phyloP scores from a whole-genome alignment of 2,888 invertebrate genomes.

The Miltochrista miniata region DNA sequence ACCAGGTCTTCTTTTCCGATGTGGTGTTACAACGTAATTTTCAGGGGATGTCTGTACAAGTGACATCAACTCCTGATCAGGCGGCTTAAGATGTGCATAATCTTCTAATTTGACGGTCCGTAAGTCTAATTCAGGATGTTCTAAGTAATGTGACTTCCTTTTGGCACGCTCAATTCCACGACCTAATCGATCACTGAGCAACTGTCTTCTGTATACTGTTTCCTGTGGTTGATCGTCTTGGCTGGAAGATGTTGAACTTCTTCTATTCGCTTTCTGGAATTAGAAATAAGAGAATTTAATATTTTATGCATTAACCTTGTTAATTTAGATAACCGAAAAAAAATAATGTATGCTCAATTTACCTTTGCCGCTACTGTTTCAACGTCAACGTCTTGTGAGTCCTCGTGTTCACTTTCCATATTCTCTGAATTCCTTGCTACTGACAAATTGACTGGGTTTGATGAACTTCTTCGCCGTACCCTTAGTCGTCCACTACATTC shows the following conservation, averaged over 20 bases:
- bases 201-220: slow-evolving; percentile 84
- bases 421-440: slow-evolving; percentile 83
- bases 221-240: slow-evolving; percentile 80
- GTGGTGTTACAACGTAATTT: slow-evolving; percentile 94
- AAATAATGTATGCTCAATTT: slow-evolving; percentile 16
- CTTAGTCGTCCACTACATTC: slow-evolving; percentile 74
- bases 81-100: slow-evolving; percentile 85
- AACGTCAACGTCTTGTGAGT: slow-evolving; percentile 80
- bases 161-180: slow-evolving; percentile 85
- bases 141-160: slow-evolving; percentile 85
- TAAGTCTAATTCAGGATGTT: slow-evolving; percentile 88
- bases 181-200: slow-evolving; percentile 84
- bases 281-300: neutral
- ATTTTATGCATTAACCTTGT: neutral
- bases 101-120: slow-evolving; percentile 87
- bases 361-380: slow-evolving; percentile 82
- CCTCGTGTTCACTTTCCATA: slow-evolving; percentile 83
- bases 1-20: slow-evolving; percentile 92
- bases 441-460: slow-evolving; percentile 93
- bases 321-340: neutral
- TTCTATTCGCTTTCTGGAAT: slow-evolving; percentile 71
- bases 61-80: slow-evolving; percentile 87
- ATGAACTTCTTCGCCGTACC: slow-evolving; percentile 87
- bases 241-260: slow-evolving; percentile 79
- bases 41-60: slow-evolving; percentile 89